Evolutionary conservation across 2,797 vertebrate species (phyloP), one percentile per base, ranked within the genome.

Genomic region (Gallinago nigripennis): DNA sequence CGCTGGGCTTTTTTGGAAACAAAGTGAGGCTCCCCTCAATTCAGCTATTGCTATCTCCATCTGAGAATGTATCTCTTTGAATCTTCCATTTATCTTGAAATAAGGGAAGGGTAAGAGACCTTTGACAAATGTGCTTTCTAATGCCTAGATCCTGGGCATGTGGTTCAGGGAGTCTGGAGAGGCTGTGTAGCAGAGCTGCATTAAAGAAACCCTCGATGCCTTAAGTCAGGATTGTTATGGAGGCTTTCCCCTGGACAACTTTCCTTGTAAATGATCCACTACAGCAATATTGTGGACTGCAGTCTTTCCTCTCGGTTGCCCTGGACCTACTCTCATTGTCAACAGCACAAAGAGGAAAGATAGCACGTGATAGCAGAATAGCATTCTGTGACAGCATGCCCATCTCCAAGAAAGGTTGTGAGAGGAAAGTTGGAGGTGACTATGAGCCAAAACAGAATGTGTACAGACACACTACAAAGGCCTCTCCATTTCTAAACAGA

Each of bases 241-340:
- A 81, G 69, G 17, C 21, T 81, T 86, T 60, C 11, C 25, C 27
- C 37, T 27, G 57, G 30, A 16, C 24, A 82, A 12, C 37, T 75
- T 51, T 25, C 27, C 78, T 61, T 65, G 58, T 41, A 75, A 71
- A 77, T 23, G 11, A 70, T 60, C 9, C 27, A 13, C n/a, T 43
- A 33, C 0, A 2, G 70, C 0, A 1, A 41, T 35, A 50, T 33
- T 6, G 15, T 54, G 28, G 39, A n/a, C 25, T 56, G 24, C 8
- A 12, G 5, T 41, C 31, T 56, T 61, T 77, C 19, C 11, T 79
- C 35, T 85, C 0, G 9, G 0, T 37, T 79, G 21, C 14, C 17
- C 37, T 1, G 3, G 18, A 41, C 24, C 24, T 61, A 50, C 12
- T 12, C 6, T 31, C 11, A 30, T 30, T 58, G 35, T 54, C 50